Percentiles rank a stretch among this genome's conserved stretches.
These are phyloP conservation scores for Turdus rufiventris DNA, from an alignment of 2,113 vertebrate genomes.

Conservation along the genomic window DNA sequence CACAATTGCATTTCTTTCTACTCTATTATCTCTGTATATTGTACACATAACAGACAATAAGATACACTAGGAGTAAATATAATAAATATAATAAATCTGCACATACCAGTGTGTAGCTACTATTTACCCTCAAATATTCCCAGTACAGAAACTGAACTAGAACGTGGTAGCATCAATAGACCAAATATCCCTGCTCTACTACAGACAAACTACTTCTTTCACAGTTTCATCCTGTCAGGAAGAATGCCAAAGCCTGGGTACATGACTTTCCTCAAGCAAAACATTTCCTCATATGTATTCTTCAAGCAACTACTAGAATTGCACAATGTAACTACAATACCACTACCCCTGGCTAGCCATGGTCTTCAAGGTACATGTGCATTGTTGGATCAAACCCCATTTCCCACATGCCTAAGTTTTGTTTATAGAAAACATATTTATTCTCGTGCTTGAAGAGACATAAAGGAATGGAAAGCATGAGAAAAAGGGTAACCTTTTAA, in stretches of 20 bases:
- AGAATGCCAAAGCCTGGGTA: neutral
- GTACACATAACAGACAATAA: neutral
- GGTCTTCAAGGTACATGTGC: neutral
- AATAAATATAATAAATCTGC: neutral
- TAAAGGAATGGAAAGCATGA: neutral
- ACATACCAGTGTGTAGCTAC: neutral
- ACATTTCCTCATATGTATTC: neutral
- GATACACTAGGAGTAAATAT: neutral
- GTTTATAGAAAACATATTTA: neutral
- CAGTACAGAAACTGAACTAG: neutral
- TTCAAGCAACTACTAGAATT: neutral
- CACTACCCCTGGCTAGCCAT: neutral
- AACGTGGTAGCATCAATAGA: neutral
- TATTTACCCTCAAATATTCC: neutral
- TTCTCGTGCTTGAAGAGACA: neutral
- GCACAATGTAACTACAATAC: neutral
- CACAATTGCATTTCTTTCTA: slow-evolving; percentile 8
- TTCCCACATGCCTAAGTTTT: neutral
- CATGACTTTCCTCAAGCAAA: neutral
- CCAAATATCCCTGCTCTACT: neutral
- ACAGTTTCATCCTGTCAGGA: neutral
- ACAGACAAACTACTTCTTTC: neutral
- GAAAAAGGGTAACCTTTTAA: neutral
- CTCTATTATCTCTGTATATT: neutral
- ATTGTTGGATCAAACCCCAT: neutral